Evolutionary conservation across 2,797 vertebrate species (phyloP), one percentile per base, ranked within the genome.

Genomic region (Zenarchopterus dispar): DNA sequence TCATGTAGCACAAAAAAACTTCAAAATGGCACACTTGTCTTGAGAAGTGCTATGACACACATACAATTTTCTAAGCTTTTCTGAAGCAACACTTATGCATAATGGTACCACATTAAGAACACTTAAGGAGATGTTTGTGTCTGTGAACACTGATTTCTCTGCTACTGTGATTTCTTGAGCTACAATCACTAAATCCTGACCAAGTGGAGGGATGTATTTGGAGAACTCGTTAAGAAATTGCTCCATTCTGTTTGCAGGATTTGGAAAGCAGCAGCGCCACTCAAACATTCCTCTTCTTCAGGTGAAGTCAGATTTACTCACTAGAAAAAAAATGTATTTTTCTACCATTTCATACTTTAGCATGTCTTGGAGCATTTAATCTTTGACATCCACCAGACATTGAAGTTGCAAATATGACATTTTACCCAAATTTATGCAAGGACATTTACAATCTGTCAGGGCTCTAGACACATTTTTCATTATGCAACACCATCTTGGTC

Each of bases 121-220:
- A 7, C 17, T 23, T 17, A 3, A 5, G 33, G 28, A 19, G 1
- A 0, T 44, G 28, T 48, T 19, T 36, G 23, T 39, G 24, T 59
- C 39, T 2, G 21, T 28, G 33, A 36, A 15, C 3, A 13, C 13
- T 15, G 33, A 10, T 51, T 43, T 59, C 26, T 22, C 42, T 48
- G 44, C 21, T 43, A 10, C 28, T 50, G 26, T 53, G 39, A 65
- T 47, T 54, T 42, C 19, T 56, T 41, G 43, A 49, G 23, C 24
- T 43, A 8, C 19, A 4, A 45, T 16, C 61, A 36, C 70, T 54
- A 55, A 51, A 74, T 70, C 36, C 13, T 8, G 11, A 39, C 36
- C 13, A 15, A n/a, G 21, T 26, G 18, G 8, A 56, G 11, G 19
- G 31, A 8, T 9, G 11, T 24, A 26, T 15, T 19, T 19, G n/a